Conservation (phyloP, 2,797 vertebrate genomes). For the Jordanella pulchra region DNA sequence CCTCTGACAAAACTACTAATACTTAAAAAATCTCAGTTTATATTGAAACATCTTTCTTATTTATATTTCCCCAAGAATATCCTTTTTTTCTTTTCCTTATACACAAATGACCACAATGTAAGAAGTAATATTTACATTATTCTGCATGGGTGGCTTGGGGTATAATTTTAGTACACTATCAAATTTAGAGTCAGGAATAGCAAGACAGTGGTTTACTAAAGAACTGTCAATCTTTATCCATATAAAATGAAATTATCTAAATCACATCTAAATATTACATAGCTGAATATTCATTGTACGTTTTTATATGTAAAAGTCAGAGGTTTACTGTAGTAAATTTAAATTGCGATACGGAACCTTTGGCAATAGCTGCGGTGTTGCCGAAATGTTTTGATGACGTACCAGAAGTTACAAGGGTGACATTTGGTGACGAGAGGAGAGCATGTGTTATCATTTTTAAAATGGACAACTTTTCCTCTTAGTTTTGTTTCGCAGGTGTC, state of each 20-base stretch:
- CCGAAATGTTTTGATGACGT: constrained; percentile 54
- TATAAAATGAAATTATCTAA: neutral
- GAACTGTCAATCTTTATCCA: neutral
- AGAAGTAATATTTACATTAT: constrained; percentile 44
- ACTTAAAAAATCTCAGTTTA: neutral
- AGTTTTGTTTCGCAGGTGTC: neutral
- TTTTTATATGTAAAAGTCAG: neutral
- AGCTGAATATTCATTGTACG: neutral
- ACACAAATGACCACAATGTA: constrained; percentile 35
- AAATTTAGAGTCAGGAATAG: neutral
- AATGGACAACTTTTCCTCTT: neutral
- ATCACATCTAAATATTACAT: neutral
- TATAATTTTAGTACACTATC: constrained; percentile 28
- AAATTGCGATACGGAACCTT: constrained; percentile 54
- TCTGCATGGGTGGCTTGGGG: constrained; percentile 41
- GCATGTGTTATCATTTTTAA: constrained; percentile 34
- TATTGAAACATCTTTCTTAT: neutral
- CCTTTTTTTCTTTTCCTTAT: constrained; percentile 6
- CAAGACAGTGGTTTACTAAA: neutral
- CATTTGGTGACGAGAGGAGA: constrained; percentile 63
- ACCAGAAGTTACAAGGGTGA: constrained; percentile 76
- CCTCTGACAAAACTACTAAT: neutral
- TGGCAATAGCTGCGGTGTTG: rapidly evolving
- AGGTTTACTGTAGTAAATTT: neutral
- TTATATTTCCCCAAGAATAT: neutral